Evolutionary conservation across 2,888 invertebrate species (phyloP).

Genomic region (Ormyrus thymus): DNA sequence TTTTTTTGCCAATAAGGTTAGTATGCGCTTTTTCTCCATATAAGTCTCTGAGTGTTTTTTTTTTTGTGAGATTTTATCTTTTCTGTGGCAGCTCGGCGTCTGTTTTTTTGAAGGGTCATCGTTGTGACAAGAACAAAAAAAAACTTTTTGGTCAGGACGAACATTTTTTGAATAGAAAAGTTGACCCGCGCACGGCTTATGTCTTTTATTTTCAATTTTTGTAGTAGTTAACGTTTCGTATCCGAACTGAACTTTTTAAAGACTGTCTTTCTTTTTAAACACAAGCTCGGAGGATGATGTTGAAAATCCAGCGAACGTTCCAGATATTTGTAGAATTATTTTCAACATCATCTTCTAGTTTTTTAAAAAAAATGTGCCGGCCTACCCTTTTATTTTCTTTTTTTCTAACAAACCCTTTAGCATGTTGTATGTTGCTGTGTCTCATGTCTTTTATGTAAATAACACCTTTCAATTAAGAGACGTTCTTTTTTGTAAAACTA

Average conservation of each 20-base stretch:
- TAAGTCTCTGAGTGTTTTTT: constrained; percentile 50
- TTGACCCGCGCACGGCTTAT: constrained; percentile 40
- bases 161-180: constrained; percentile 5
- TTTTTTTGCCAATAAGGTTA: constrained; percentile 52
- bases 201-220: constrained; percentile 31
- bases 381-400: background rate
- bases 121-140: constrained; percentile 18
- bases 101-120: constrained; percentile 28
- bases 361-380: constrained; percentile 11
- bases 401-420: constrained; percentile 38
- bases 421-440: constrained; percentile 28
- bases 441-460: constrained; percentile 37
- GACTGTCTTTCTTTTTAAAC: constrained; percentile 3
- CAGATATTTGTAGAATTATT: background rate
- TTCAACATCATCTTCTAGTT: constrained; percentile 12
- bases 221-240: constrained; percentile 7
- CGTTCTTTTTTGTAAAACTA: constrained; percentile 38
- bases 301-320: background rate
- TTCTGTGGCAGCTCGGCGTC: constrained; percentile 40
- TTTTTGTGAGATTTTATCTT: constrained; percentile 39
- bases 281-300: constrained; percentile 7
- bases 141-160: constrained; percentile 12
- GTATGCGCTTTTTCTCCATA: constrained; percentile 46
- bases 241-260: background rate
- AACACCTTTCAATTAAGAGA: constrained; percentile 46